These are phyloP conservation scores for Apotomis capreana DNA, from an alignment of 2,888 invertebrate species.

Conservation along the genomic window DNA sequence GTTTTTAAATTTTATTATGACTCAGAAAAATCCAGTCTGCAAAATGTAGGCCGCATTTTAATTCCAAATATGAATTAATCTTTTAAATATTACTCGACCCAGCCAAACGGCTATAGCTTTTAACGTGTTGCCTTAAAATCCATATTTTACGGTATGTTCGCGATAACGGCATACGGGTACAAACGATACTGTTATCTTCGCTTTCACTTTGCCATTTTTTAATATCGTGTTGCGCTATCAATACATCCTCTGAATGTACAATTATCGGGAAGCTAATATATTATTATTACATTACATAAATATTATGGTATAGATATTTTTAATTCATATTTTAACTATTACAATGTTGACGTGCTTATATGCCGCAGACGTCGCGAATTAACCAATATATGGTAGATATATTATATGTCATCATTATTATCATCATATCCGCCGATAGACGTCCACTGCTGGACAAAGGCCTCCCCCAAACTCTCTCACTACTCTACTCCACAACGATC, in stretches of 20 bases:
- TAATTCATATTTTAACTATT: background rate
- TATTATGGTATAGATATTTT: no score
- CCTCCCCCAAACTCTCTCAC: no score
- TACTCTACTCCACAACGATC: no score
- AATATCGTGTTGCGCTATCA: conserved; percentile 11
- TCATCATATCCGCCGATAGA: no score
- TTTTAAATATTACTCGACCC: background rate
- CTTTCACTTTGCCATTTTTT: conserved; percentile 28
- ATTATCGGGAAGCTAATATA: background rate
- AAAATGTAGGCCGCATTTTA: conserved; percentile 22
- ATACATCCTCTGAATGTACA: conserved; percentile 25
- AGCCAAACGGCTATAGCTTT: conserved; percentile 1
- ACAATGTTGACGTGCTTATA: no score
- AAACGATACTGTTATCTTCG: conserved; percentile 17
- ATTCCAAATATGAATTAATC: conserved; percentile 7
- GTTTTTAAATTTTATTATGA: background rate
- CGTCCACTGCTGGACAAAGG: no score
- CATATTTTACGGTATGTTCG: background rate
- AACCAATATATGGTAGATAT: no score
- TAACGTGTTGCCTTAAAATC: background rate
- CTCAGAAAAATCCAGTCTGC: background rate
- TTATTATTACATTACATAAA: no score
- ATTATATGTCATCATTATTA: no score
- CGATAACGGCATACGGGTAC: conserved; percentile 26
- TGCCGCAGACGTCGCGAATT: no score